Conservation (phyloP, 2,888 invertebrate species). For the Ernsta delagoae region DNA sequence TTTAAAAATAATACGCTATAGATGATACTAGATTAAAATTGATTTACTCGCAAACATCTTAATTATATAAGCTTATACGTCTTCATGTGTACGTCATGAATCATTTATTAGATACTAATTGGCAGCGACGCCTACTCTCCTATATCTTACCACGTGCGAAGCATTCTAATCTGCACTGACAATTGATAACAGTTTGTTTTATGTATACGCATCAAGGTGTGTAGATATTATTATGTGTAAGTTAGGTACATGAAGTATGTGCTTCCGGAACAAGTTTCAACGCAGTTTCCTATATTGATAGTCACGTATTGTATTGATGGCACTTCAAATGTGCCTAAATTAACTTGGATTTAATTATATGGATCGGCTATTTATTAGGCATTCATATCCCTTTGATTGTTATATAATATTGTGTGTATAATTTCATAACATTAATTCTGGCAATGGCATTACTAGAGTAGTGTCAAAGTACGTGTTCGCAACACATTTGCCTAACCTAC, state of each 20-base stretch:
- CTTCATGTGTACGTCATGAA: neutral
- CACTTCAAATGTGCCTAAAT: neutral
- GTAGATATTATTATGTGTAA: too few relatives aligned
- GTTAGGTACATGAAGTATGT: too few relatives aligned
- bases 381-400: too few relatives aligned
- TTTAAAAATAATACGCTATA: neutral
- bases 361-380: too few relatives aligned
- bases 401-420: too few relatives aligned
- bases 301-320: neutral
- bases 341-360: too few relatives aligned
- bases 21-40: neutral
- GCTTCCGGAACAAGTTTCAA: neutral
- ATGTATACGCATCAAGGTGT: neutral
- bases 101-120: constrained; percentile 13
- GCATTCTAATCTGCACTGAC: constrained; percentile 8
- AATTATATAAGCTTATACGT: too few relatives aligned
- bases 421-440: too few relatives aligned
- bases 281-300: neutral
- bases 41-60: neutral
- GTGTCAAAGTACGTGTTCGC: too few relatives aligned
- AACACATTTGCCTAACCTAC: too few relatives aligned
- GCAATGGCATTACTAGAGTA: too few relatives aligned
- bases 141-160: constrained; percentile 14
- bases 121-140: constrained; percentile 3
- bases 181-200: neutral